These are phyloP conservation scores for Mirounga angustirostris DNA, from an alignment of 2,113 vertebrate species.

Conservation along the genomic window DNA sequence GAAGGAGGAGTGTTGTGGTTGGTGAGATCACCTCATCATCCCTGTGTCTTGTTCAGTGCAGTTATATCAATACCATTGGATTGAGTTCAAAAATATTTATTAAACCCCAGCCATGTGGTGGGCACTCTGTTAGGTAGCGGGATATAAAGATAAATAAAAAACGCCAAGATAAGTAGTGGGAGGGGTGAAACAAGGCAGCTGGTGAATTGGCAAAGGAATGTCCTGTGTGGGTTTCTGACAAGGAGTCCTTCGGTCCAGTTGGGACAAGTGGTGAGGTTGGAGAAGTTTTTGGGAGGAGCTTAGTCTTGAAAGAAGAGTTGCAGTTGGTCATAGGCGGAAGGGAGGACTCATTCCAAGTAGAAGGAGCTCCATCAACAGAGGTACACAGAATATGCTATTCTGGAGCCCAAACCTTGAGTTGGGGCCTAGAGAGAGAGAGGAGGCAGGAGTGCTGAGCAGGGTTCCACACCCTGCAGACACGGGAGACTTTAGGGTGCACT, in stretches of 20 bases:
- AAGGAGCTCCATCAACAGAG: not conserved
- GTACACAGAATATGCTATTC: not conserved
- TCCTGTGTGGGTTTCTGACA: not conserved
- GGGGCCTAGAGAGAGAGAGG: not conserved
- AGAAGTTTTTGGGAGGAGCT: not conserved
- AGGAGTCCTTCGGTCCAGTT: not conserved
- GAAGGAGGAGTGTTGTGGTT: not conserved
- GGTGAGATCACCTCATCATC: not conserved
- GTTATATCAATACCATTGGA: not conserved
- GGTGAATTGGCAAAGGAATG: not conserved
- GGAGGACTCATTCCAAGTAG: not conserved
- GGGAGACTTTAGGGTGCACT: not conserved
- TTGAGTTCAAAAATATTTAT: not conserved
- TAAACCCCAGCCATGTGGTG: not conserved
- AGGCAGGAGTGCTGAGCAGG: not conserved
- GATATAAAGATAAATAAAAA: not conserved
- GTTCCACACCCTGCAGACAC: not conserved
- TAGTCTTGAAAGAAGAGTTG: not conserved
- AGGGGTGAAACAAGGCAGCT: not conserved
- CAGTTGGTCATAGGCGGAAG: not conserved
- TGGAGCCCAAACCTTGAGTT: not conserved
- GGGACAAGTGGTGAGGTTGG: not conserved
- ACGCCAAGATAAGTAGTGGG: not conserved
- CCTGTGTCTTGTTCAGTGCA: not conserved
- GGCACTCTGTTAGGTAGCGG: not conserved